These are phyloP conservation scores for Euplexia lucipara DNA, from an alignment of 2,888 invertebrate species.

Conservation along the genomic window DNA sequence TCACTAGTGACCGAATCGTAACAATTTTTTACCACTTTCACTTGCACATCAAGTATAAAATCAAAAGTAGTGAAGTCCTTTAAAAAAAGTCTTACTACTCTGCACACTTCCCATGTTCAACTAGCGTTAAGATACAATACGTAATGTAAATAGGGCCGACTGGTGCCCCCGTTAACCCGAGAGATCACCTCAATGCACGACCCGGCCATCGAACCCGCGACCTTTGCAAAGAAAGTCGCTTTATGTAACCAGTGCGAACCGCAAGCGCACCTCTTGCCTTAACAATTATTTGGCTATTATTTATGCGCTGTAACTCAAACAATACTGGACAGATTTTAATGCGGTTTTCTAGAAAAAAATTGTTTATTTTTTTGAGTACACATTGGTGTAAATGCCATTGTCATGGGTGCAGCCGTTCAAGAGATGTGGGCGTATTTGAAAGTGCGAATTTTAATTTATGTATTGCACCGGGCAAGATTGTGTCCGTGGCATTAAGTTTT, in stretches of 20 bases:
- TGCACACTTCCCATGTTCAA: conserved; percentile 10
- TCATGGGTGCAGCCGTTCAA: conserved; percentile 1
- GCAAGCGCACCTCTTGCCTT: conserved; percentile 30
- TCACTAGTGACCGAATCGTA: too few species aligned
- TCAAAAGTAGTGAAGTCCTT: too few species aligned
- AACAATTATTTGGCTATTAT: conserved; percentile 19
- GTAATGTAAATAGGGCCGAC: conserved; percentile 42
- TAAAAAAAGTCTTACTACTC: too few species aligned
- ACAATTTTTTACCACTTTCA: too few species aligned
- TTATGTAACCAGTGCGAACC: conserved; percentile 54
- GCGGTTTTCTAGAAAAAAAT: neutral
- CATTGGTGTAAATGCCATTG: neutral
- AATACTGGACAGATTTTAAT: conserved; percentile 23
- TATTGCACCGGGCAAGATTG: conserved; percentile 20
- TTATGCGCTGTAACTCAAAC: conserved; percentile 13
- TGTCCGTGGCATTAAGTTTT: conserved; percentile 19
- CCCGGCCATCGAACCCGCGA: conserved; percentile 62
- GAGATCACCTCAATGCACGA: conserved; percentile 59
- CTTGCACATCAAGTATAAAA: too few species aligned
- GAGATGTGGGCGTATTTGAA: conserved; percentile 9
- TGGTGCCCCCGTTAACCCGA: conserved; percentile 43
- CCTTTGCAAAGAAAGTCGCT: conserved; percentile 62
- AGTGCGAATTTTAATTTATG: conserved; percentile 22
- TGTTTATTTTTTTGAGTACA: neutral
- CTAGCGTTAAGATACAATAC: conserved; percentile 42